Evolutionary conservation across 2,888 invertebrate species (phyloP), one percentile per base, ranked within the genome.

Genomic region (Melanargia galathea): DNA sequence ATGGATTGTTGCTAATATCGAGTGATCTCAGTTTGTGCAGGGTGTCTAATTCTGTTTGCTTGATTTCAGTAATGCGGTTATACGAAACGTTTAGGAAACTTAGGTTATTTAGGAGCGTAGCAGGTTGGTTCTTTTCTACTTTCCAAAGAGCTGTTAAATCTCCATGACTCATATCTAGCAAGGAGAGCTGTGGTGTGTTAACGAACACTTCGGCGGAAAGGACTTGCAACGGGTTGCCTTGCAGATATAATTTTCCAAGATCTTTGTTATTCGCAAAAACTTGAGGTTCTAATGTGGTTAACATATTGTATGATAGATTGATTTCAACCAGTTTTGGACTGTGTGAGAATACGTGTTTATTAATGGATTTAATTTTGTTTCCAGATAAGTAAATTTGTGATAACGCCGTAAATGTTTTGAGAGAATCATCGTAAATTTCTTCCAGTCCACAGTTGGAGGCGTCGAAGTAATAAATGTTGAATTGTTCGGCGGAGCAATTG

Each of bases 361-460:
- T 92, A 70, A 93, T 84, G 35, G 92, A 90, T 74, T 92, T 92
- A 63, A 93, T 92, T 72, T 92, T 92, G 77, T 96, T 96, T 75
- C 93, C 92, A 20, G 95, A 93, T 33, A 96, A 86, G 76, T 94
- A 93, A 52, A 96, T 84, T 1, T 92, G 93, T 2, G 93, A 92
- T 70, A 96, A 79, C 40, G 94, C 94, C 1, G 95, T 94, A 93
- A 96, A 95, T 2, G 94, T 93, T 70, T 93, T 92, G 76, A 96
- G 94, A 0, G 94, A 94, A 69, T 93, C 92, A 69, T 93, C 92
- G 49, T 92, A 92, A 60, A 95, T 86, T 64, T 92, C 92, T 55
- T 93, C 92, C 20, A 96, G 90, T 10, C 94, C 94, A 77, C 96
- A 96, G 77, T 94, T 93, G 3, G 95, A 94, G 20, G 96, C 94